Evolutionary conservation across 2,888 invertebrate species (phyloP).

Genomic region (Operophtera brumata): DNA sequence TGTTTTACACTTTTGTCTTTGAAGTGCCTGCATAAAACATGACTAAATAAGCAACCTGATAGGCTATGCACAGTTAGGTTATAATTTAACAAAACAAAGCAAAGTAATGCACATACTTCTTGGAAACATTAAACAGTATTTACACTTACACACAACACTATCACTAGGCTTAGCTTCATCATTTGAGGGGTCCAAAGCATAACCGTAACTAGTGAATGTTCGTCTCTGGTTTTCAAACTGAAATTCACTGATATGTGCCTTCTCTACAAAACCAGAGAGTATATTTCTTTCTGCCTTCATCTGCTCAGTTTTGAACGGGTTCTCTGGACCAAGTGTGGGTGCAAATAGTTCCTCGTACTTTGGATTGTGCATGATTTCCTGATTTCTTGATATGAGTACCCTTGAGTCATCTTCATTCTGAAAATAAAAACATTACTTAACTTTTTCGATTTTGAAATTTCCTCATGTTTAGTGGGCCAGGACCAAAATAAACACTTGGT

Average conservation of each 20-base stretch:
- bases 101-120: no score
- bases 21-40: no score
- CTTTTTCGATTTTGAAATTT: no score
- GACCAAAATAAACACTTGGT: background rate
- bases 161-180: slow-evolving; percentile 67
- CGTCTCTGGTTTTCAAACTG: slow-evolving; percentile 98
- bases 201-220: slow-evolving; percentile 96
- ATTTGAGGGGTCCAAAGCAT: slow-evolving; percentile 96
- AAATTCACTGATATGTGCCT: slow-evolving; percentile 97
- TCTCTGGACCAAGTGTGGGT: slow-evolving; percentile 94
- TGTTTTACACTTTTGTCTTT: no score
- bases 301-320: slow-evolving; percentile 95
- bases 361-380: slow-evolving; percentile 94
- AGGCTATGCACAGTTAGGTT: no score
- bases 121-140: no score
- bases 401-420: slow-evolving; percentile 87
- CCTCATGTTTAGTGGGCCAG: no score
- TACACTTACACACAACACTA: slow-evolving; percentile 72
- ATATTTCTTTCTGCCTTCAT: slow-evolving; percentile 94
- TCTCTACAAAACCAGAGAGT: slow-evolving; percentile 96
- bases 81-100: no score
- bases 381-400: slow-evolving; percentile 88
- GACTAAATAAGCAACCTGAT: no score
- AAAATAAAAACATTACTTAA: no score
- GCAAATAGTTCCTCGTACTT: slow-evolving; percentile 97